Base-by-base conservation (phyloP, 2,888 invertebrate species). In the Lasioglossum lativentre region DNA sequence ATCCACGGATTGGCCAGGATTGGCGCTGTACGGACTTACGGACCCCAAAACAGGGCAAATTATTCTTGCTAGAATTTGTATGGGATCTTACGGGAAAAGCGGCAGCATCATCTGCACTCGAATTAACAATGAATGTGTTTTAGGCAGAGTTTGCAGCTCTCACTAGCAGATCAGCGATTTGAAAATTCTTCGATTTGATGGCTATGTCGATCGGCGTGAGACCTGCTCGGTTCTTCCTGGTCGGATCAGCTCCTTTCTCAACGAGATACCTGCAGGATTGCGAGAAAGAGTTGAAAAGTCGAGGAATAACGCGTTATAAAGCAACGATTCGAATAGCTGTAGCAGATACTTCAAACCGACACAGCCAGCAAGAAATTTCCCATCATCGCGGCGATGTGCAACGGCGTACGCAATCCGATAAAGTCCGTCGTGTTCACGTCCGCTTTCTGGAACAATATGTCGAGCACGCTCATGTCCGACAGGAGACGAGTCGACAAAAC, bases 321-420 rank as follows among this genome's bases (percentile, higher is more conserved):
- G n/a, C 6, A 47, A 23, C 47, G 47, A 47, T 23, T 47, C 47
- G 47, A 52, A 8, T 52, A 52, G 47, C 23, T 5, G n/a, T 56
- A n/a, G 52, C 23, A 56, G n/a, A 56, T 56, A 56, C 12, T n/a
- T 56, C 10, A 56, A 56, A 56, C 56, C 56, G 56, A 56, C 56
- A 56, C 56, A 56, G 56, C 45, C 23, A 85, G 52, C n/a, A 45
- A 10, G 16, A 40, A 23, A 79, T 85, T 75, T 47, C 83, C 78
- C 47, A 59, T 76, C 47, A 85, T 83, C n/a, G 78, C 75, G 16
- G 47, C 71, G n/a, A 85, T 38, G 23, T 85, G 82, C n/a, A 83
- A 14, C 14, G 82, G 85, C 19, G 78, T 85, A 16, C 73, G 56
- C 45, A 68, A 56, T 56, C 56, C 56, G 56, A 56, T 56, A 56